Base-by-base conservation (phyloP, 2,113 vertebrate species). In the Hippopotamus amphibius region DNA sequence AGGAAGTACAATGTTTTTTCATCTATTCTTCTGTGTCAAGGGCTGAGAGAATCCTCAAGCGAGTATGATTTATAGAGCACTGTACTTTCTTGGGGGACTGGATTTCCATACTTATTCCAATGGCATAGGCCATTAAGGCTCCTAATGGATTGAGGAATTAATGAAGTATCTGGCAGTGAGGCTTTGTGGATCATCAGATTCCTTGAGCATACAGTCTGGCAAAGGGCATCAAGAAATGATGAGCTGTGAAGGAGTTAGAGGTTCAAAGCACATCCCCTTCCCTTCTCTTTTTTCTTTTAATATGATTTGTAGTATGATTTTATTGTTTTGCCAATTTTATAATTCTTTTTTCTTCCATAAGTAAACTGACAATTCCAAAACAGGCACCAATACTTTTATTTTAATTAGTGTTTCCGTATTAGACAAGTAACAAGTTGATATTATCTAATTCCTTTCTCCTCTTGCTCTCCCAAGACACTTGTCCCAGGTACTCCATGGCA, bases 121-220 rank as follows among this genome's bases (percentile, higher is more conserved):
- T 72, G 69, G 92, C 83, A 90, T n/a, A 97, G 89, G 63, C 85
- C 95, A 97, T 95, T 97, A 97, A 87, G 79, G 65, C 63, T 89
- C 86, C 96, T 97, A 97, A 98, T 96, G 96, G 88, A 86, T 95
- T 63, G 88, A 96, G 85, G 88, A 97, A 88, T 91, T 97, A 97
- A 97, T 96, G 91, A 97, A 96, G 95, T 97, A 96, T 92, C 94
- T 95, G 69, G 90, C 72, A 92, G 55, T 90, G 93, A 97, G 22
- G 57, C 88, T 96, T 79, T 97, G 93, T 93, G 65, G 92, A 95
- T 95, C 90, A 96, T 96, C 80, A 95, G 93, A 88, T 91, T 98
- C 71, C 71, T 48, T 88, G 88, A 74, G 30, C 81, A 88, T 26
- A 90, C 53, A 95, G 84, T 87, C 41, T 93, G 63, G 84, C 96